Evolutionary conservation across 1,140 invertebrate genomes (phyloP).

Genomic region (Paralvinella palmiformis): DNA sequence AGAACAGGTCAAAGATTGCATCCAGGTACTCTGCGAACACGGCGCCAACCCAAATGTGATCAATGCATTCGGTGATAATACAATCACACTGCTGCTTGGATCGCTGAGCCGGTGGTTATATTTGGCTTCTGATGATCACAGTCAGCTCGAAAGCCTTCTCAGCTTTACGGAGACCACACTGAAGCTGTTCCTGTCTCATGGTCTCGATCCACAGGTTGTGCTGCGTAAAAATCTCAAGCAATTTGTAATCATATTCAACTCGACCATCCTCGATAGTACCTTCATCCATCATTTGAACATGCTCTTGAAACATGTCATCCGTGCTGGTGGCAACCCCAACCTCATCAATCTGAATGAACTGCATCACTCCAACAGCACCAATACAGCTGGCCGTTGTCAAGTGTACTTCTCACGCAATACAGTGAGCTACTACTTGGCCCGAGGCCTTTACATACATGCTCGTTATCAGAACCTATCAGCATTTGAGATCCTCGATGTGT

Average conservation of each 20-base stretch:
- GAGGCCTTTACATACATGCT: constrained; percentile 22
- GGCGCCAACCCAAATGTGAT: constrained; percentile 20
- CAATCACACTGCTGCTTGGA: constrained; percentile 19
- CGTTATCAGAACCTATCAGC: constrained; percentile 18
- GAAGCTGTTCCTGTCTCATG: constrained; percentile 15
- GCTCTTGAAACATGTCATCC: constrained; percentile 10
- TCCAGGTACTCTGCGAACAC: constrained; percentile 11
- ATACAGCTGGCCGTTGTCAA: neutral
- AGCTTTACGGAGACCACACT: constrained; percentile 19
- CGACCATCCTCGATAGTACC: constrained; percentile 14
- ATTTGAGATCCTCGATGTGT: constrained; percentile 21
- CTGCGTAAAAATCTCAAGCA: constrained; percentile 22
- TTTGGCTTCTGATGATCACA: constrained; percentile 13
- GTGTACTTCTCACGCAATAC: neutral
- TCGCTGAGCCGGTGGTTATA: constrained; percentile 21
- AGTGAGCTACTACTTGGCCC: constrained; percentile 18
- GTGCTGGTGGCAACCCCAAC: constrained; percentile 19
- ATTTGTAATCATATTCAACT: constrained; percentile 25
- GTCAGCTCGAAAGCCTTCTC: constrained; percentile 15
- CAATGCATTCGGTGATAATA: constrained; percentile 21
- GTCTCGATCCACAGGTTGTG: constrained; percentile 21
- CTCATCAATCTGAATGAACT: constrained; percentile 19
- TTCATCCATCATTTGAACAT: constrained; percentile 19
- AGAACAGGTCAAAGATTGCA: constrained; percentile 13
- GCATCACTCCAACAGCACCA: neutral